Conservation (phyloP, 23 tunicate genomes). For the Corella eumyota region DNA sequence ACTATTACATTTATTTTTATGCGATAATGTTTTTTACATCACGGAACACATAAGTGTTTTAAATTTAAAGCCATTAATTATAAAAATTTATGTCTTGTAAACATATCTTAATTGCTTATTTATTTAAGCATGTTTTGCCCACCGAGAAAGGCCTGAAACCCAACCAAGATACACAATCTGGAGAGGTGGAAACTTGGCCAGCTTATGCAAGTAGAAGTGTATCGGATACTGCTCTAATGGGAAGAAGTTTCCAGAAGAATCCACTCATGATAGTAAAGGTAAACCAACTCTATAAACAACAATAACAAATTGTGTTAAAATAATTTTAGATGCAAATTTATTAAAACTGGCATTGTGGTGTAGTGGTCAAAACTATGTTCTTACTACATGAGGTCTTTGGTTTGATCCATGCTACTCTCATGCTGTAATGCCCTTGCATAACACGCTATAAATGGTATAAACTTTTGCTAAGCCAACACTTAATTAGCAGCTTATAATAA, state of each 20-base stretch:
- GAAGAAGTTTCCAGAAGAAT: slow-evolving; percentile 30
- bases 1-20: too few relatives aligned
- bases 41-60: neutral
- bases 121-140: slow-evolving; percentile 68
- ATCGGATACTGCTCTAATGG: slow-evolving; percentile 39
- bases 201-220: slow-evolving; percentile 84
- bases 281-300: too few relatives aligned
- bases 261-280: slow-evolving; percentile 18
- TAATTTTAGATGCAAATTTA: too few relatives aligned
- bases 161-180: slow-evolving; percentile 68
- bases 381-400: too few relatives aligned
- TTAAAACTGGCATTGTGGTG: too few relatives aligned
- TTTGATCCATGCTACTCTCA: too few relatives aligned
- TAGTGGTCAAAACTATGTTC: too few relatives aligned
- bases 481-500: too few relatives aligned
- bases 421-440: too few relatives aligned
- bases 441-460: too few relatives aligned
- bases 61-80: slow-evolving; percentile 3
- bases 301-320: too few relatives aligned
- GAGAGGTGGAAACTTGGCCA: slow-evolving; percentile 90
- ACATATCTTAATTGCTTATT: neutral
- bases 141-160: slow-evolving; percentile 50
- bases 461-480: too few relatives aligned
- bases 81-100: neutral
- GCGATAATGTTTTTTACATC: neutral